Evolutionary conservation across 2,113 vertebrate species (phyloP).

Genomic region (Tychaedon coryphoeus): DNA sequence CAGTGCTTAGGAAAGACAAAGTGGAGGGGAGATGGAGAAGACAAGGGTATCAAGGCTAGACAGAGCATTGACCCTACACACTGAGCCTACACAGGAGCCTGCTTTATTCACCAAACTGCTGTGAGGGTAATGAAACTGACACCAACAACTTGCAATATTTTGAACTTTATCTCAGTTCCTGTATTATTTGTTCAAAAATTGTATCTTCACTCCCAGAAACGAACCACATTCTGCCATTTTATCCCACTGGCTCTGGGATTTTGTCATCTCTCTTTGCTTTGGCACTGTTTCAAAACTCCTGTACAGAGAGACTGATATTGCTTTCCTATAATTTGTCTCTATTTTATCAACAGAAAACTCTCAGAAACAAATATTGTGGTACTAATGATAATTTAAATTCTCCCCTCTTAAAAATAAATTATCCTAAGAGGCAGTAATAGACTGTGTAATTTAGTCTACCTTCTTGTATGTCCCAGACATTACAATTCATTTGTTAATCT

Average conservation of each 20-base stretch:
- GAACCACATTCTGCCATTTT: not conserved
- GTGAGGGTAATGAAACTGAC: not conserved
- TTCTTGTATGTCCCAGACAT: not conserved
- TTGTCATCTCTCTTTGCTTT: not conserved
- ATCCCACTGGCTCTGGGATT: not conserved
- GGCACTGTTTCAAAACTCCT: not conserved
- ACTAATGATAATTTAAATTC: not conserved
- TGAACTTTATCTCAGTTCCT: not conserved
- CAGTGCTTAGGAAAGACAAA: not conserved
- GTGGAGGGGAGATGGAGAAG: not conserved
- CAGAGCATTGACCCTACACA: not conserved
- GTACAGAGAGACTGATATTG: not conserved
- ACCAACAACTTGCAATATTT: not conserved
- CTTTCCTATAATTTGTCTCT: not conserved
- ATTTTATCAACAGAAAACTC: constrained; percentile 12
- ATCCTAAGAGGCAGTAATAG: not conserved
- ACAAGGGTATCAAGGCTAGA: not conserved
- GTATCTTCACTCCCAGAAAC: not conserved
- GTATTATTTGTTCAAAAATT: not conserved
- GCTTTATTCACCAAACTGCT: not conserved
- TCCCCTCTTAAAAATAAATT: not conserved
- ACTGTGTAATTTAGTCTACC: not conserved
- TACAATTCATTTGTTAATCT: not conserved
- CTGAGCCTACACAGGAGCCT: not conserved
- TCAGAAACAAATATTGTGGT: not conserved